These are phyloP conservation scores for Trichechus manatus DNA, from an alignment of 2,113 vertebrate genomes.

Conservation along the genomic window DNA sequence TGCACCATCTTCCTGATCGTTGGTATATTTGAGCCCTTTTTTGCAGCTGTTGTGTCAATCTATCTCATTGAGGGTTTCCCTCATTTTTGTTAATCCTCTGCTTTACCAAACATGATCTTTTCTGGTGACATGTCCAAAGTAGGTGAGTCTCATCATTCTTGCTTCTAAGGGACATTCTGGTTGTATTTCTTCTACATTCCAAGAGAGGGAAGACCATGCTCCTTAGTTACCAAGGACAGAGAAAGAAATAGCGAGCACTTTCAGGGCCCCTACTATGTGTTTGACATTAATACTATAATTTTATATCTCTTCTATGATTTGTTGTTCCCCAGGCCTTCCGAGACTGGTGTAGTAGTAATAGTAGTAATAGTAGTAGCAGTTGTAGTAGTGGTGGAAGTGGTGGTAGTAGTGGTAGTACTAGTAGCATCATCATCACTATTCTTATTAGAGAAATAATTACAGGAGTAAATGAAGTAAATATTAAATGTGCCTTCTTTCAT, in stretches of 20 bases:
- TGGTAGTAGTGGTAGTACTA: neutral
- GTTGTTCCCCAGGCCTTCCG: neutral
- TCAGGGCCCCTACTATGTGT: neutral
- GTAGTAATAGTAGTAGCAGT: fast-evolving
- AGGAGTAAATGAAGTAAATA: neutral
- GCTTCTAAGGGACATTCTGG: neutral
- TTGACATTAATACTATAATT: neutral
- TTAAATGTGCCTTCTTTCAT: neutral
- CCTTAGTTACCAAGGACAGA: neutral
- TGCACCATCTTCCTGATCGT: neutral
- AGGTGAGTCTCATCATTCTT: neutral
- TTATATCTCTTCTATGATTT: neutral
- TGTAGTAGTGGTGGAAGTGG: neutral
- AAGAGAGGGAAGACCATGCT: neutral
- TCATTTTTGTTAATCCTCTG: neutral
- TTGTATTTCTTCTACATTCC: neutral
- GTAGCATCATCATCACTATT: neutral
- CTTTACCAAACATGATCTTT: neutral
- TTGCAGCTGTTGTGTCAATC: neutral
- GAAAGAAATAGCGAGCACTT: neutral
- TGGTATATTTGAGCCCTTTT: neutral
- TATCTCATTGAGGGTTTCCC: neutral
- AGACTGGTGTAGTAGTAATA: neutral
- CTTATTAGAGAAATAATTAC: neutral
- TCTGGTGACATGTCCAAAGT: neutral